These are phyloP conservation scores for Tetragnatha montana DNA, from an alignment of 2,888 invertebrate species.

Conservation along the genomic window DNA sequence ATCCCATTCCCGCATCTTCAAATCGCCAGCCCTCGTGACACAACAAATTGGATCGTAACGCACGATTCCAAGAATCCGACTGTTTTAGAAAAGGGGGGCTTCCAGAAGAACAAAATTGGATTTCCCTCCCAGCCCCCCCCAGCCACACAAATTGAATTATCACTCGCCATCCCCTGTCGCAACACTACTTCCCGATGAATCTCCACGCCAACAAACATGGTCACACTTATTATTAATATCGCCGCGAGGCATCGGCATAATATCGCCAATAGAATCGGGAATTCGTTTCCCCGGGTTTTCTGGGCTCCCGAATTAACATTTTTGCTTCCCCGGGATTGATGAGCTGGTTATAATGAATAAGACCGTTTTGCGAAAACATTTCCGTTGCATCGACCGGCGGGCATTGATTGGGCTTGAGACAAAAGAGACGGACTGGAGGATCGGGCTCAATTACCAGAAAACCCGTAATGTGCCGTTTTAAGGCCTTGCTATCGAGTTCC, in stretches of 20 bases:
- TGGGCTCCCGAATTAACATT: slow-evolving; percentile 35
- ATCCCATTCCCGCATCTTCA: neutral
- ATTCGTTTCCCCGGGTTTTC: slow-evolving; percentile 7
- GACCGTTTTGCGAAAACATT: slow-evolving; percentile 36
- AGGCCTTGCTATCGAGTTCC: slow-evolving; percentile 35
- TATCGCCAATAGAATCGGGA: slow-evolving; percentile 38
- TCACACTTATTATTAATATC: slow-evolving; percentile 47
- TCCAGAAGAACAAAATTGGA: slow-evolving; percentile 57
- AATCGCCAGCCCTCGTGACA: neutral
- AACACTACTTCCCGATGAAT: slow-evolving; percentile 48
- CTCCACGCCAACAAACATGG: slow-evolving; percentile 45
- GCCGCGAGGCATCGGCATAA: slow-evolving; percentile 39
- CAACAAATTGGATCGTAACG: slow-evolving; percentile 50
- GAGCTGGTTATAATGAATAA: slow-evolving; percentile 54
- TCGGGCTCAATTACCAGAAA: slow-evolving; percentile 27
- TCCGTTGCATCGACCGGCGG: slow-evolving; percentile 46
- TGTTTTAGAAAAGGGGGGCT: slow-evolving; percentile 18
- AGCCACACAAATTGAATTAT: slow-evolving; percentile 56
- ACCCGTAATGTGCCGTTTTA: slow-evolving; percentile 23
- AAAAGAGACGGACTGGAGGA: slow-evolving; percentile 30
- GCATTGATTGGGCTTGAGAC: slow-evolving; percentile 46
- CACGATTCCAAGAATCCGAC: slow-evolving; percentile 24
- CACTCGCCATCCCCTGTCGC: slow-evolving; percentile 45
- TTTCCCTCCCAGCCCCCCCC: slow-evolving; percentile 7
- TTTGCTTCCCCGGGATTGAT: slow-evolving; percentile 45